A percentile compares a stretch with the other conserved stretches of the same genome.
phyloP scores from a whole-genome alignment of 2,888 invertebrate genomes.

The Drosophila borealis region DNA sequence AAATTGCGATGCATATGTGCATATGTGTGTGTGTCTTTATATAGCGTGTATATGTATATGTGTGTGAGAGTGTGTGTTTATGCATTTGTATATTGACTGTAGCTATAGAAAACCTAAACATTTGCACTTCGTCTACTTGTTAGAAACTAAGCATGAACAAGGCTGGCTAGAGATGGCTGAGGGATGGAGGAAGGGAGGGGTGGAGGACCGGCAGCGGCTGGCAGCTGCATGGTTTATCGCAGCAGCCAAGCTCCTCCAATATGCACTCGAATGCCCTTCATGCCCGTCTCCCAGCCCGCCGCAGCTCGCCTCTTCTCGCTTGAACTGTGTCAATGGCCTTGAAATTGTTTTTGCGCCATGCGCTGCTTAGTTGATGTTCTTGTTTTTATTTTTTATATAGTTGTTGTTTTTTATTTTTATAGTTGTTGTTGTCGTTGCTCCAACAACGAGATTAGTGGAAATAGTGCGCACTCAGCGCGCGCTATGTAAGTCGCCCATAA shows the following conservation, averaged over 20 bases:
- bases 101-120: constrained; percentile 68
- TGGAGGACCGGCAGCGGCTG: not conserved
- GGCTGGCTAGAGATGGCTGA: not conserved
- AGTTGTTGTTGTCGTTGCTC: constrained; percentile 18
- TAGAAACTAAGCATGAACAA: constrained; percentile 51
- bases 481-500: constrained; percentile 45
- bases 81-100: constrained; percentile 40
- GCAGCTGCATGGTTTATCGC: constrained; percentile 73
- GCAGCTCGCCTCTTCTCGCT: constrained; percentile 55
- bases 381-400: constrained; percentile 40
- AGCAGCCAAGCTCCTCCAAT: constrained; percentile 64
- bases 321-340: constrained; percentile 79
- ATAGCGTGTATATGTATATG: not conserved
- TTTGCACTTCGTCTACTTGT: constrained; percentile 72
- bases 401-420: constrained; percentile 17
- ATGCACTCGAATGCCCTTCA: constrained; percentile 68
- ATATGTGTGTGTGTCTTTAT: constrained; percentile 3
- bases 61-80: constrained; percentile 3
- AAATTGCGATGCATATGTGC: constrained; percentile 14
- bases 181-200: not conserved
- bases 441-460: constrained; percentile 59
- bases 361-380: constrained; percentile 61
- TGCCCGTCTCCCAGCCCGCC: constrained; percentile 10
- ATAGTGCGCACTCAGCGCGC: constrained; percentile 45
- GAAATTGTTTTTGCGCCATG: constrained; percentile 77